Base-by-base conservation (phyloP, 2,113 vertebrate species). In the Oenanthe oenanthe region DNA sequence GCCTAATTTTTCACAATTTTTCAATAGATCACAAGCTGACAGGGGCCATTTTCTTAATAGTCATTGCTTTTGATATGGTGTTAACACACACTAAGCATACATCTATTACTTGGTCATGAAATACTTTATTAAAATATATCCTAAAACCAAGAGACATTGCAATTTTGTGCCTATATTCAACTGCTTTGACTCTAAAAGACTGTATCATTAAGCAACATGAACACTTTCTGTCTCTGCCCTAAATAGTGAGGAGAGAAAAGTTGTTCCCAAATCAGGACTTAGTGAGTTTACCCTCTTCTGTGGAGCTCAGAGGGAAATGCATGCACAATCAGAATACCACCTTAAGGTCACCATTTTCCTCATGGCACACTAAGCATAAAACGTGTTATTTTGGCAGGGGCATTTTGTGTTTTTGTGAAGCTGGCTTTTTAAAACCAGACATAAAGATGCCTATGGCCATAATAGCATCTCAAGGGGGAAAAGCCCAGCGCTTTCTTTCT, bases 331-430 rank as follows among this genome's bases (percentile, higher is more conserved):
- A 94, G 57, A 75, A 62, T 61, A 57, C 15, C 13, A 20, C 58
- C 29, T 62, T 62, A 54, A 91, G 57, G 74, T 81, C 60, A 76
- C 18, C 11, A 24, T 73, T 66, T 95, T 79, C 53, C n/a, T 88
- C 21, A 21, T 82, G 87, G 54, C 66, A 75, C 58, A 70, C 54
- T 72, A 85, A 79, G 29, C 34, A 40, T 58, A 79, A 85, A 88
- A 70, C 31, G 34, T 12, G 14, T 82, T 88, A 72, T 91, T 88
- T 42, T 88, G 47, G 81, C 26, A 79, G 38, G 25, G 38, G 20
- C 29, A 67, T 88, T 95, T 94, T 88, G 8, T 63, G 51, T 19
- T 85, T 47, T 83, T 85, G 31, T 90, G 82, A 94, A 97, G 50
- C 42, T 75, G 43, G 80, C 56, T 47, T 86, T 91, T 92, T 60